Base-by-base conservation (phyloP, 2,797 vertebrate genomes). In the Gymnocypris eckloni region DNA sequence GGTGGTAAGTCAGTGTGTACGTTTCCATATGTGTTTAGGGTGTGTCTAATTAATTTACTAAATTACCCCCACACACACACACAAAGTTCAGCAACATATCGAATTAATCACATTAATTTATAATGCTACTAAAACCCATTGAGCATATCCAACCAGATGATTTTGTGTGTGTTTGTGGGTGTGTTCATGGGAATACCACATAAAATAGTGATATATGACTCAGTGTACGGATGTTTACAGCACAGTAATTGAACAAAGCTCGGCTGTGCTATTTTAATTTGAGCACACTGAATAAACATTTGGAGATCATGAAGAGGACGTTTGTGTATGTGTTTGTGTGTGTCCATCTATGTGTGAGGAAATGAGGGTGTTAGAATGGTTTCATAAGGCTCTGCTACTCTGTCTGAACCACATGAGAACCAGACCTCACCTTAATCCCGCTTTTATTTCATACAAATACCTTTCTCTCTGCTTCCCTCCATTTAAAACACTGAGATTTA, bases 361-460 rank as follows among this genome's bases (percentile, higher is more conserved):
- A 86, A 81, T 81, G 1, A 81, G 43, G 56, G 78, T 15, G 69
- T 73, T 81, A 81, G 1, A 86, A 73, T 64, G 45, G 79, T 56
- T 86, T 87, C 81, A 64, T 43, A 33, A 56, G 78, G 10, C 75
- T 87, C n/a, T 56, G 28, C 8, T 5, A 28, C 45, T 54, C 78
- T 59, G n/a, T 83, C 56, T 78, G 75, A 81, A 85, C 86, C 70
- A 87, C 84, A 83, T 86, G 28, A 81, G 86, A 50, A 64, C 64
- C 89, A 88, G 80, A 85, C 84, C 50, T 77, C 28, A 69, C 50
- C 28, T 52, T 85, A 87, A 90, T 88, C 83, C 80, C 64, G 41
- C 48, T 83, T 88, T 87, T 77, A 89, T 87, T 87, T 90, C 73
- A 89, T 61, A 89, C 43, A 89, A 89, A 87, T 83, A 83, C 56